Base-by-base conservation (phyloP, 2,888 invertebrate genomes). In the Lordiphosa andalusiaca region DNA sequence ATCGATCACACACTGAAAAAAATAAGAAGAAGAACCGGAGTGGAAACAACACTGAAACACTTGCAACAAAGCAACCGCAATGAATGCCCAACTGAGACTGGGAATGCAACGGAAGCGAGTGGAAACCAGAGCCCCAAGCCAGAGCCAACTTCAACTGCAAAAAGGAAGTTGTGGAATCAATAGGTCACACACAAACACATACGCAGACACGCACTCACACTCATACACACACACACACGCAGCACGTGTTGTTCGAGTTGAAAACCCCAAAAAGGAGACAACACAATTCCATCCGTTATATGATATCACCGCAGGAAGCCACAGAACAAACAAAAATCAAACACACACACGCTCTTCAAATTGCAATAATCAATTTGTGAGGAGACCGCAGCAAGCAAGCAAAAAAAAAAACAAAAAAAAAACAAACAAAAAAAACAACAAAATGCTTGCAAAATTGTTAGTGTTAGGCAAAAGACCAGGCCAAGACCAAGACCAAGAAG, bases 291-390 rank as follows among this genome's bases (percentile, higher is more conserved):
- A 23, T 62, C 57, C 52, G 69, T 62, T 84, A 77, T 67, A 77
- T 84, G 84, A 77, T 84, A 77, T 82, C 77, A 77, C 78, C 82
- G 56, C 81, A 73, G 37, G 78, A 84, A 77, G 80, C 84, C 74
- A 78, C 80, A 77, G 65, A 74, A 84, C 56, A 44, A 44, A 53
- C 40, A n/a, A 56, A 6, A 33, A 6, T 21, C 4, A 42, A 48
- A 62, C 46, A 57, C 55, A 54, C 41, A 51, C 63, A 68, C 16
- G 16, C 16, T 16, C 48, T 62, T 53, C 30, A 30, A 58, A 41
- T 46, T 72, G 47, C 58, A 54, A 68, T 39, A 53, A 30, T 58
- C 46, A 50, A 47, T 71, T 51, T 30, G 30, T 30, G 30, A 30
- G 25, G 25, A 7, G 5, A 25, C 25, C 25, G 25, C 25, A 25